Evolutionary conservation across 2,888 invertebrate genomes (phyloP), one percentile per base, ranked within the genome.

Genomic region (Cephus spinipes): DNA sequence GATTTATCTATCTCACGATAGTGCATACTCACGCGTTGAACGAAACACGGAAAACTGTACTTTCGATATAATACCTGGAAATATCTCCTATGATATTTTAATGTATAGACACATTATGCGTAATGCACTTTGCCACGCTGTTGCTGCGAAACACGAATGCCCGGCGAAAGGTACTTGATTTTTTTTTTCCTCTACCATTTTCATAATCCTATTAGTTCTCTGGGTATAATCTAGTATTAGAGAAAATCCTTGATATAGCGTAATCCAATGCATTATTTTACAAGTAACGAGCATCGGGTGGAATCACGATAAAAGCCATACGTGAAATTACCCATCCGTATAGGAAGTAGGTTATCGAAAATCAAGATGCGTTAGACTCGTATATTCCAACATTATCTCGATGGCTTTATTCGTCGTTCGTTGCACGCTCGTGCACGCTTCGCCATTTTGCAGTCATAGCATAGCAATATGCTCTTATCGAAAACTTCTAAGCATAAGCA

Each of bases 401-500:
- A 80, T 74, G 80, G 74, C 75, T 80, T 74, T 78, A 78, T 80
- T 74, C 78, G 78, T 75, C 69, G 73, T 40, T 74, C 33, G 34
- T 40, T 75, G 74, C 69, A 31, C 35, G 69, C 69, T 71, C 69
- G 11, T 68, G 35, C 68, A 77, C n/a, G 69, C 36, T 71, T 75
- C 31, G 36, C 71, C 74, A 31, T 33, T 40, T 32, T 30, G 30
- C n/a, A 31, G 23, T 6, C 40, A 23, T 23, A 55, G 40, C 0
- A 23, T 6, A 40, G 40, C 15, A 4, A 40, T 40, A 55, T 55
- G 15, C 6, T 55, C 40, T 55, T 55, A 55, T 23, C 40, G 40
- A 55, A 55, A 55, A 55, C 40, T 55, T 23, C 40, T 9, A 23
- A 55, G 40, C 23, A 55, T 23, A 55, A 55, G 40, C 40, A 55